Evolutionary conservation across 1,140 invertebrate species (phyloP), one percentile per base, ranked within the genome.

Genomic region (Calliopsis andreniformis): DNA sequence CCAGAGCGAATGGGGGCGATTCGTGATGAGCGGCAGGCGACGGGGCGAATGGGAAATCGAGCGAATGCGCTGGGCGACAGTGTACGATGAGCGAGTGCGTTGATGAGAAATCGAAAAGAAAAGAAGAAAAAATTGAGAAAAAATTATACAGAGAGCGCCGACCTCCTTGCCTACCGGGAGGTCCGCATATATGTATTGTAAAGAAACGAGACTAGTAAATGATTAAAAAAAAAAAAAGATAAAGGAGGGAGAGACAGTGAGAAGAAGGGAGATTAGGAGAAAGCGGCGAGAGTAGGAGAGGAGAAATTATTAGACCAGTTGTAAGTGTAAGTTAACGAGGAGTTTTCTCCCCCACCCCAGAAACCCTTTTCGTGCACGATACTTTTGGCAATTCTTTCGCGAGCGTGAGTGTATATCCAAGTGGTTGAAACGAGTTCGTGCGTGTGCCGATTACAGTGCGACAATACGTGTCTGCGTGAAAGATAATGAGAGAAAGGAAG

Each of bases 111-210:
- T 69, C 67, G 73, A 78, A 73, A 76, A 80, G 76, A 56, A 76
- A 84, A 76, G 79, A 75, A 56, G 73, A 84, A 78, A 82, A 85
- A 80, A 86, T 79, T 64, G 85, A 80, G 82, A 86, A 87, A 88
- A 91, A 92, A 92, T 92, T 92, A 91, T 92, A 91, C 90, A 92
- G 90, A 91, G 90, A 91, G 84, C 84, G 90, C 90, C 89, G 89
- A 88, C 88, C 89, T 91, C 89, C 91, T 92, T 92, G 91, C 85
- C 89, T 92, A 92, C 91, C 91, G 91, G 91, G 90, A 89, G 90
- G 89, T 90, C 87, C 91, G 90, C 89, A 89, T 88, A 89, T 91
- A 91, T 86, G 79, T 92, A 91, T 91, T 91, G 87, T 91, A 91
- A 91, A 23, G 62, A 91, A 86, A 90, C 86, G 82, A 88, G 69